Conservation (phyloP, 2,888 invertebrate genomes). For the Hyalella azteca region DNA sequence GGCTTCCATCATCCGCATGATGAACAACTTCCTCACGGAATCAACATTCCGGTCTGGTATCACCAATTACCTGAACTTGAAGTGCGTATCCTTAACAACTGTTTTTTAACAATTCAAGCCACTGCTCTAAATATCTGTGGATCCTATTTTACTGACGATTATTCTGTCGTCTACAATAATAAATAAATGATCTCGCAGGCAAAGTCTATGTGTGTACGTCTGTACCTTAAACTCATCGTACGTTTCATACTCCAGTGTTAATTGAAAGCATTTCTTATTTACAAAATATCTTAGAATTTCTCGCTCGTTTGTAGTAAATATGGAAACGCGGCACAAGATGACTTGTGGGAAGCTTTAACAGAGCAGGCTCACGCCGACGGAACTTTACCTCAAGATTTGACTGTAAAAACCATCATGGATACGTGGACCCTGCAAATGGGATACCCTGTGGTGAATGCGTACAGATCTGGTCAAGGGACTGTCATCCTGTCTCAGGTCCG, state of each 20-base stretch:
- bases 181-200: not conserved
- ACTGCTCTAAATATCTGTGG: not conserved
- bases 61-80: slow-evolving; percentile 72
- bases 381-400: slow-evolving; percentile 68
- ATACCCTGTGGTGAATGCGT: slow-evolving; percentile 75
- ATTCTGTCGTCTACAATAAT: not conserved
- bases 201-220: not conserved
- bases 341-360: slow-evolving; percentile 78
- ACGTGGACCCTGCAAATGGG: slow-evolving; percentile 84
- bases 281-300: too few relatives aligned
- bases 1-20: slow-evolving; percentile 86
- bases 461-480: slow-evolving; percentile 68
- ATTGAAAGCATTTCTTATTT: too few relatives aligned
- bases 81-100: slow-evolving; percentile 55
- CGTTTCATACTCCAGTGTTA: too few relatives aligned
- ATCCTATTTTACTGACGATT: not conserved
- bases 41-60: slow-evolving; percentile 75
- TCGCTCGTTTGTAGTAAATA: slow-evolving; percentile 67
- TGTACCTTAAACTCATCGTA: not conserved
- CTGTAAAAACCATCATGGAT: slow-evolving; percentile 76
- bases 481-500: slow-evolving; percentile 13
- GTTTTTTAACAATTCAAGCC: not conserved
- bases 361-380: slow-evolving; percentile 71
- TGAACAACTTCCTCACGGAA: slow-evolving; percentile 83
- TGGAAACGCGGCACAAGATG: slow-evolving; percentile 77